Evolutionary conservation across 1,140 invertebrate species (phyloP).

Genomic region (Apis dorsata): DNA sequence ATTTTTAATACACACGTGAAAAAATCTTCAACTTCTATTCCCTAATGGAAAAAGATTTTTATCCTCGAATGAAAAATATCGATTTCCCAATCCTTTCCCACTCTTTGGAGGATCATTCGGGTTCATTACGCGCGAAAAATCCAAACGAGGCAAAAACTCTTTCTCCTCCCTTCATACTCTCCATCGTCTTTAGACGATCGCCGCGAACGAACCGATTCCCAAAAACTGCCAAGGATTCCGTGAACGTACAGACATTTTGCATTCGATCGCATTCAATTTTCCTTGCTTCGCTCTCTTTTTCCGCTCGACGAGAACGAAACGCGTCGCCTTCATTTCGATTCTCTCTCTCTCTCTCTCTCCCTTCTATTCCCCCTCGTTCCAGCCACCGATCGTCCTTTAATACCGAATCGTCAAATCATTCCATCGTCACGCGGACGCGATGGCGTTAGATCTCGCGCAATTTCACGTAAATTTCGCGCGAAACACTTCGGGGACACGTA

Average conservation of each 20-base stretch:
- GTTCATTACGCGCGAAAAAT: neutral
- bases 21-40: neutral
- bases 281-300: constrained; percentile 8
- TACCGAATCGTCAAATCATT: neutral
- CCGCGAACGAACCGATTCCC: neutral
- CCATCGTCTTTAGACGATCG: neutral
- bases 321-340: constrained; percentile 23
- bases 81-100: neutral
- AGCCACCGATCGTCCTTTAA: neutral
- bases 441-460: neutral
- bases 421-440: neutral
- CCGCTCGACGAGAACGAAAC: neutral
- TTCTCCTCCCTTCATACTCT: neutral
- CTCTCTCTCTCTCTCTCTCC: neutral
- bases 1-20: neutral
- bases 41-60: neutral
- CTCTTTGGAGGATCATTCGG: neutral
- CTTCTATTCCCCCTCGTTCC: no score
- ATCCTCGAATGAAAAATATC: neutral
- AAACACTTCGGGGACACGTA: constrained; percentile 27
- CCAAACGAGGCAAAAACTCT: neutral
- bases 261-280: constrained; percentile 34
- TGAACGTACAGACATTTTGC: neutral
- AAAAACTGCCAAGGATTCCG: neutral
- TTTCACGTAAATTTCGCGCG: neutral